Percentiles rank a stretch among this genome's conserved stretches.
Conservation (phyloP, 1,140 invertebrate species). For the Habropoda laboriosa region DNA sequence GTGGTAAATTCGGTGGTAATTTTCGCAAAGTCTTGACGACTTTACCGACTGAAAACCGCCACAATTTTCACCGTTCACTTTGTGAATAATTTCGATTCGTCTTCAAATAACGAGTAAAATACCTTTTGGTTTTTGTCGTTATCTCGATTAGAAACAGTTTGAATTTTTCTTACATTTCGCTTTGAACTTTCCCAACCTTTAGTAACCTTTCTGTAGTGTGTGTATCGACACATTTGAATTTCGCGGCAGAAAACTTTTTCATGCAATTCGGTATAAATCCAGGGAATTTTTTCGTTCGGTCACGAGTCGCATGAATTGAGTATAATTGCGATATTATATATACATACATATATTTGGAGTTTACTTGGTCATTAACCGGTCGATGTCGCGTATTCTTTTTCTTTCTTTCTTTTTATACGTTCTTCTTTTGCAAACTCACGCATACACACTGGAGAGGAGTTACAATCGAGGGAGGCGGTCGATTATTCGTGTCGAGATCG, state of each 20-base stretch:
- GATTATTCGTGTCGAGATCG: conserved; percentile 7
- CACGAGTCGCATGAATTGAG: not conserved
- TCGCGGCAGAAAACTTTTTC: not conserved
- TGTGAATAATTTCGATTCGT: too few species aligned
- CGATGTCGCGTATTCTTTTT: not conserved
- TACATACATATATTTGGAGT: too few species aligned
- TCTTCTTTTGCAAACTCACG: not conserved
- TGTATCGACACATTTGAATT: not conserved
- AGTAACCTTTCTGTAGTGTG: not conserved
- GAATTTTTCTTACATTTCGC: too few species aligned
- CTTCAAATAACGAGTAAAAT: too few species aligned
- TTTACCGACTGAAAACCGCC: too few species aligned
- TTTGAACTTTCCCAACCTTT: too few species aligned
- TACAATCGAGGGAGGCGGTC: not conserved
- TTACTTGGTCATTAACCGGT: conserved; percentile 2
- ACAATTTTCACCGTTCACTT: too few species aligned
- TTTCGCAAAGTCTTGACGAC: too few species aligned
- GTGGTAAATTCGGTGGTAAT: too few species aligned
- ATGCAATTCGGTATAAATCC: too few species aligned
- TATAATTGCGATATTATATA: conserved; percentile 10
- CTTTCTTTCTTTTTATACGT: not conserved
- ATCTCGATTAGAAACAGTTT: too few species aligned
- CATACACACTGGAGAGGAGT: not conserved
- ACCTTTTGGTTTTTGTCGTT: too few species aligned
- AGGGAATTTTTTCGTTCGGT: not conserved